These are phyloP conservation scores for Tethya wilhelma DNA, from an alignment of 37 sponge, comb jelly and placozoan species.

Conservation along the genomic window DNA sequence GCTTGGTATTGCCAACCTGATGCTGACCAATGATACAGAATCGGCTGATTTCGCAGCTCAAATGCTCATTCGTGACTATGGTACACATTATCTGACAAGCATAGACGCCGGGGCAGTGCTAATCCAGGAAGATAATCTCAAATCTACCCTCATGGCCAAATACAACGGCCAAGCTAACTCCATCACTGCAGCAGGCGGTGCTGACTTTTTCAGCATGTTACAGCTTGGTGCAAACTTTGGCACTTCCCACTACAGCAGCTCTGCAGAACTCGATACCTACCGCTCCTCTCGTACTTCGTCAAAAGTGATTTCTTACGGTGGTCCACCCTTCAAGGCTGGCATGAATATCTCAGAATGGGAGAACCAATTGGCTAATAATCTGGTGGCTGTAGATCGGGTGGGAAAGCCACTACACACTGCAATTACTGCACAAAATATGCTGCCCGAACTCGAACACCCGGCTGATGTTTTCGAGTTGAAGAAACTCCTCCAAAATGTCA, in stretches of 20 bases:
- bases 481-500: slow-evolving; percentile 9
- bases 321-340: slow-evolving; percentile 31
- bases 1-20: slow-evolving; percentile 31
- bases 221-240: background rate
- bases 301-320: slow-evolving; percentile 39
- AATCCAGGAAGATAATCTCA: slow-evolving; percentile 32
- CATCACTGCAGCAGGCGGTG: slow-evolving; percentile 44
- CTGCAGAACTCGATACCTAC: slow-evolving; percentile 2
- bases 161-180: background rate
- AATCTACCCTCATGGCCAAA: background rate
- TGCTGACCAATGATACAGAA: slow-evolving; percentile 31
- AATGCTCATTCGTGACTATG: slow-evolving; percentile 57
- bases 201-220: slow-evolving; percentile 38
- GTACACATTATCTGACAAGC: slow-evolving; percentile 46
- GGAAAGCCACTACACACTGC: slow-evolving; percentile 46
- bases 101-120: slow-evolving; percentile 45
- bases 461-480: background rate
- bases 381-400: slow-evolving; percentile 57
- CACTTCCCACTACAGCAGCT: background rate
- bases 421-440: slow-evolving; percentile 23
- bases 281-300: slow-evolving; percentile 22
- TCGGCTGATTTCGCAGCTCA: slow-evolving; percentile 43
- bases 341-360: slow-evolving; percentile 45
- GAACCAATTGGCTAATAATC: slow-evolving; percentile 28
- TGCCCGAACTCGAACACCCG: slow-evolving; percentile 39